Evolutionary conservation across 2,797 vertebrate species (phyloP).

Genomic region (Sebastes diaconus): DNA sequence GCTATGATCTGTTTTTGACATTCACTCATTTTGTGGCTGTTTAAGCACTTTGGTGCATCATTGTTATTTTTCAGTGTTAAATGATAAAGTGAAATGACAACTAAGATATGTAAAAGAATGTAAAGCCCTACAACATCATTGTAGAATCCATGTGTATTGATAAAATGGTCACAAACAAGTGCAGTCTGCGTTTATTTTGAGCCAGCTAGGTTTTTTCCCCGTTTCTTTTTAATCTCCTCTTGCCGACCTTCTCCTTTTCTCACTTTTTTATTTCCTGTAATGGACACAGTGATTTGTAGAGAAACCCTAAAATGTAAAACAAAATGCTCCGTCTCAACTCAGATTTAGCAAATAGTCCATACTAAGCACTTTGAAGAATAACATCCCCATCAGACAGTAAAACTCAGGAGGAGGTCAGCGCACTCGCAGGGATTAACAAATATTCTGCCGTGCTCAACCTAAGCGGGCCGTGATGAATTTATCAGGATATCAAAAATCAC

Average conservation of each 20-base stretch:
- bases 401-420: conserved; percentile 40
- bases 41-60: background rate
- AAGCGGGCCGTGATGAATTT: conserved; percentile 47
- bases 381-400: conserved; percentile 7
- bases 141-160: background rate
- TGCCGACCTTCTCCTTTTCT: background rate
- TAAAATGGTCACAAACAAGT: background rate
- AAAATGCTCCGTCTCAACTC: background rate
- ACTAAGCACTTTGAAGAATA: conserved; percentile 31
- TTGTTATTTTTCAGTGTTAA: background rate
- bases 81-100: background rate
- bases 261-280: background rate
- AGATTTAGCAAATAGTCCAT: conserved; percentile 12
- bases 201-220: background rate
- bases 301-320: conserved; percentile 8
- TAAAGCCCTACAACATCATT: background rate
- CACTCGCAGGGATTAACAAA: conserved; percentile 47
- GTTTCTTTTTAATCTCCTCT: background rate
- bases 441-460: conserved; percentile 19
- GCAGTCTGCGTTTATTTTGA: background rate
- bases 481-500: conserved; percentile 53
- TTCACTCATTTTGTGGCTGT: background rate
- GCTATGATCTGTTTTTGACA: background rate
- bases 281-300: background rate
- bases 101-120: background rate